Evolutionary conservation across 1,140 invertebrate genomes (phyloP).

Genomic region (Pseudachorutes palmiensis): DNA sequence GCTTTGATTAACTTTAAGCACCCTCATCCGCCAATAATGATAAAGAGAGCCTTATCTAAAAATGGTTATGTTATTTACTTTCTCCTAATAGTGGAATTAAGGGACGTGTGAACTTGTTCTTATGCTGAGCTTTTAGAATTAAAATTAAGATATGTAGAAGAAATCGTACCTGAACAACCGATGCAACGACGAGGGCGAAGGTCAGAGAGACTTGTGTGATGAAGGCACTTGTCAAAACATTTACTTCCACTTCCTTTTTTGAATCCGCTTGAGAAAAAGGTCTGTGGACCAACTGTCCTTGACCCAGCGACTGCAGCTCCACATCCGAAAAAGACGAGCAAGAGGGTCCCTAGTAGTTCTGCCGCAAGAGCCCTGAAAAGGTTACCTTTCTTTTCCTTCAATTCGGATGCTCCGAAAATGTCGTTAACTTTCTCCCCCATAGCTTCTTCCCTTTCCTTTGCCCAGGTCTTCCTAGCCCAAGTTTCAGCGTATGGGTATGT

Average conservation of each 20-base stretch:
- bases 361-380: slow-evolving; percentile 68
- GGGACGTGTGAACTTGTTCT: too few species aligned
- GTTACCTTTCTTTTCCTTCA: slow-evolving; percentile 27
- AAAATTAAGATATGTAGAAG: too few species aligned
- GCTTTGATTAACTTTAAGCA: too few species aligned
- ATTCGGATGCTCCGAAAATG: slow-evolving; percentile 32
- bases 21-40: too few species aligned
- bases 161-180: slow-evolving; percentile 62
- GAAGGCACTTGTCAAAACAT: slow-evolving; percentile 42
- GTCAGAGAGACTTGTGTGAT: slow-evolving; percentile 68
- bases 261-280: too few species aligned
- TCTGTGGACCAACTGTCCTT: background rate
- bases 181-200: slow-evolving; percentile 83
- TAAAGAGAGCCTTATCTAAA: too few species aligned
- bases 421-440: slow-evolving; percentile 35
- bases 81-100: too few species aligned
- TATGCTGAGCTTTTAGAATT: too few species aligned
- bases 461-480: too few species aligned
- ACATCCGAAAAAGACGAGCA: slow-evolving; percentile 77
- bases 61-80: too few species aligned
- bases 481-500: too few species aligned
- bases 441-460: too few species aligned
- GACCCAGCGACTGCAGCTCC: slow-evolving; percentile 52
- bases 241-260: background rate
- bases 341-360: slow-evolving; percentile 68